Percentiles rank a stretch among this genome's conserved stretches.
phyloP scores from a whole-genome alignment of 2,797 vertebrate genomes.

The Rhinichthys osculus region DNA sequence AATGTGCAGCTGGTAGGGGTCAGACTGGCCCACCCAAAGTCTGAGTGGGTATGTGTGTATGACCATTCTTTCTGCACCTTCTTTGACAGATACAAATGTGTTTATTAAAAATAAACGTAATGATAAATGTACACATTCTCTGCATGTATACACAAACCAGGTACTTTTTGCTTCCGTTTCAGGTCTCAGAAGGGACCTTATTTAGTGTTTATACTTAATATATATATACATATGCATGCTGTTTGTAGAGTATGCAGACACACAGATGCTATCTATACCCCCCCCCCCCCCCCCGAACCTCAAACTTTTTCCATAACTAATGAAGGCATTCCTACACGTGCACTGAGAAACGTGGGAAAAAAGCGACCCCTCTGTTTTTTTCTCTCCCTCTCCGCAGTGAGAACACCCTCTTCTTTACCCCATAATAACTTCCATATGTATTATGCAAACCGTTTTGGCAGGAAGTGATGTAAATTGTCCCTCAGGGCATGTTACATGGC shows the following conservation, averaged over 20 bases:
- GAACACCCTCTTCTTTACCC: conserved; percentile 29
- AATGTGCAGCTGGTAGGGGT: conserved; percentile 55
- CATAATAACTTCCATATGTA: conserved; percentile 63
- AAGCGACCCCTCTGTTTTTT: background rate
- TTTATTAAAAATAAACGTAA: background rate
- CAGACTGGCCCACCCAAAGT: conserved; percentile 48
- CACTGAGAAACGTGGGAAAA: conserved; percentile 73
- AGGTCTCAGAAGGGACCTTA: background rate
- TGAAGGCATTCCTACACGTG: conserved; percentile 64
- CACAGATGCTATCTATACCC: conserved; percentile 35
- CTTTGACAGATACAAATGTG: background rate
- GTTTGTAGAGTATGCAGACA: background rate
- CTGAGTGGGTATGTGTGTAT: conserved; percentile 33
- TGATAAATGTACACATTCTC: background rate
- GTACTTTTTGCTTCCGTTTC: background rate
- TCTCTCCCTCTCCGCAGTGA: background rate
- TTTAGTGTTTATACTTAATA: background rate
- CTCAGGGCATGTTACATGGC: conserved; percentile 18
- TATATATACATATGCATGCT: background rate
- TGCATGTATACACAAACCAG: background rate
- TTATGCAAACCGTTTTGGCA: conserved; percentile 68
- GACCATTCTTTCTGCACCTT: background rate
- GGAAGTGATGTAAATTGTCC: conserved; percentile 70
- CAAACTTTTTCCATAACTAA: conserved; percentile 56
- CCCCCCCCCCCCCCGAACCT: conserved; percentile 18